These are phyloP conservation scores for Solenopsis fugax DNA, from an alignment of 1,140 invertebrate genomes.

Conservation along the genomic window DNA sequence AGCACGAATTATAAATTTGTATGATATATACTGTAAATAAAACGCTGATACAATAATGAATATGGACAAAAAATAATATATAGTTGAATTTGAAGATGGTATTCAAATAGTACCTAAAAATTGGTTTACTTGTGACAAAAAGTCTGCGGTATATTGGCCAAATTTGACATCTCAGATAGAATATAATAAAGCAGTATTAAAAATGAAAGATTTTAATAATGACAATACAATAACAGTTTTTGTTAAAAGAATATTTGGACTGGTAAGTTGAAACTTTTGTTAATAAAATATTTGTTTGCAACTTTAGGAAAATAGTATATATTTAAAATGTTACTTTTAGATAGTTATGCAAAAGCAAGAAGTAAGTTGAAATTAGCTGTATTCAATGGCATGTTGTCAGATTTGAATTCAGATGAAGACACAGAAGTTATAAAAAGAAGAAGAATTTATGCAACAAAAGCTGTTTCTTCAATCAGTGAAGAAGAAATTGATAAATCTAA, in stretches of 20 bases:
- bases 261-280: constrained; percentile 2
- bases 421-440: not conserved
- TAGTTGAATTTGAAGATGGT: constrained; percentile 3
- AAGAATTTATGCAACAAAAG: not conserved
- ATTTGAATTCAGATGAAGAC: constrained; percentile 10
- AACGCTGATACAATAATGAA: not conserved
- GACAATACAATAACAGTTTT: not conserved
- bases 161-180: not conserved
- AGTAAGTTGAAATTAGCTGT: not conserved
- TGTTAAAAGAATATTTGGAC: constrained; percentile 21
- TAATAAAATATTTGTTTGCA: not conserved
- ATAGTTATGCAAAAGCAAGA: not conserved
- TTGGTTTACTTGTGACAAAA: constrained; percentile 6
- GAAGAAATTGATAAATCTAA: not conserved
- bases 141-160: constrained; percentile 19
- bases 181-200: constrained; percentile 21
- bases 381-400: constrained; percentile 18
- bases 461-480: not conserved
- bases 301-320: not conserved
- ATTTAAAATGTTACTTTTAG: not conserved
- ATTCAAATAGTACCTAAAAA: not conserved
- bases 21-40: too few species aligned
- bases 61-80: not conserved
- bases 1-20: too few species aligned
- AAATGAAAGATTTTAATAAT: constrained; percentile 8